These are phyloP conservation scores for Ploceus nigricollis DNA, from an alignment of 2,113 vertebrate genomes.

Conservation along the genomic window DNA sequence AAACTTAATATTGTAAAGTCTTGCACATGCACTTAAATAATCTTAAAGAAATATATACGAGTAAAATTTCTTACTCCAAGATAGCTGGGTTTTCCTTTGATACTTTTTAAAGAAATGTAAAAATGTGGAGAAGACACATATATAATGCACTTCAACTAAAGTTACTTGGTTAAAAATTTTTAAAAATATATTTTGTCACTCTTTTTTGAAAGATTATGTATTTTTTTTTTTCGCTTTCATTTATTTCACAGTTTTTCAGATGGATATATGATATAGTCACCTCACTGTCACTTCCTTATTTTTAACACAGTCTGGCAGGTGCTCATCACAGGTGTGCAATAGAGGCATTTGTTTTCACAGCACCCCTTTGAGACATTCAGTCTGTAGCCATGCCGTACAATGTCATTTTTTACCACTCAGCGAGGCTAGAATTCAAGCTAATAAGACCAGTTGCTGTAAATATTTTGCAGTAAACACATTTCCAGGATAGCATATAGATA, in stretches of 20 bases:
- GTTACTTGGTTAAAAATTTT: not conserved
- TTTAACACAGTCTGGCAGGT: not conserved
- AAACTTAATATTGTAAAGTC: not conserved
- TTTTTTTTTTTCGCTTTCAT: not conserved
- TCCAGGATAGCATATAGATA: not conserved
- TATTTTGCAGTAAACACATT: not conserved
- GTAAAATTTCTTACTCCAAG: not conserved
- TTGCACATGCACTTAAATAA: not conserved
- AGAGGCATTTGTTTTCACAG: not conserved
- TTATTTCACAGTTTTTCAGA: slow-evolving; percentile 8
- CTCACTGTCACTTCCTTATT: not conserved
- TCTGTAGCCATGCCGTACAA: not conserved
- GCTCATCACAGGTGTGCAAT: not conserved
- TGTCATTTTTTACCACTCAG: not conserved
- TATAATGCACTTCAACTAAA: not conserved
- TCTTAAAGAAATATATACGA: not conserved
- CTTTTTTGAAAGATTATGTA: not conserved
- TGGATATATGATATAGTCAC: not conserved
- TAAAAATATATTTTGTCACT: not conserved
- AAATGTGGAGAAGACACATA: not conserved
- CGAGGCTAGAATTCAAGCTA: not conserved
- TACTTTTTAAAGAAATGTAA: not conserved
- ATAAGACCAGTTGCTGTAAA: not conserved
- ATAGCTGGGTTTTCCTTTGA: not conserved
- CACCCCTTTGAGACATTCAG: not conserved